A percentile compares a stretch with the other conserved stretches of the same genome.
Evolutionary conservation across 2,888 invertebrate genomes (phyloP).

Genomic region (Ophioninae sp.): DNA sequence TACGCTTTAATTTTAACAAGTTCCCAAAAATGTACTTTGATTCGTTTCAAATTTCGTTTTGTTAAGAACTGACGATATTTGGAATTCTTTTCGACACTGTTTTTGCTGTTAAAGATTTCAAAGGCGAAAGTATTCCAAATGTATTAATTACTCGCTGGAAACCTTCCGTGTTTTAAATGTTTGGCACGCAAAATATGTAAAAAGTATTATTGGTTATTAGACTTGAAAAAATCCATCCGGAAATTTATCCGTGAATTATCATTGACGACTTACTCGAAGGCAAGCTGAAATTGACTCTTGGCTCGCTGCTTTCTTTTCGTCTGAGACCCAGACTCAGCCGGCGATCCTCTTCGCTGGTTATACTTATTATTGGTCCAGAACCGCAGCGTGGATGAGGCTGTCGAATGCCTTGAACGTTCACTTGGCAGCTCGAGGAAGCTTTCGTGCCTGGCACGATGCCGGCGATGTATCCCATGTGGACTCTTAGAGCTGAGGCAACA

Average conservation of each 20-base stretch:
- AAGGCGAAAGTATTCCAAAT: no score
- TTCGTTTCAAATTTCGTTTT: no score
- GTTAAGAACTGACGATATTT: no score
- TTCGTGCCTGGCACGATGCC: constrained; percentile 86
- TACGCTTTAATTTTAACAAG: no score
- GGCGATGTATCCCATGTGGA: constrained; percentile 88
- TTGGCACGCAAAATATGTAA: no score
- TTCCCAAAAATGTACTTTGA: no score
- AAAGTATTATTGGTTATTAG: no score
- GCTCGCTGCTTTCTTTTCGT: constrained; percentile 82
- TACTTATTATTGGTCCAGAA: constrained; percentile 78
- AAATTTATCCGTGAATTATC: background rate
- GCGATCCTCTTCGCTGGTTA: constrained; percentile 78
- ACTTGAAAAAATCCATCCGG: background rate
- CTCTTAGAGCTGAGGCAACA: constrained; percentile 87
- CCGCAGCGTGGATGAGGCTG: constrained; percentile 77
- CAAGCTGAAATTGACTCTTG: constrained; percentile 85
- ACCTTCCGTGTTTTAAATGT: no score
- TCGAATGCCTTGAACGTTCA: constrained; percentile 75
- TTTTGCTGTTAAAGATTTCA: no score
- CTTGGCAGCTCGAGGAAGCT: constrained; percentile 78
- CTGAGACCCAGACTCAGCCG: constrained; percentile 76
- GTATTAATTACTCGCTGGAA: no score
- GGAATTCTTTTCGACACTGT: no score
- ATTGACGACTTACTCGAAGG: constrained; percentile 73